These are phyloP conservation scores for Bucco capensis DNA, from an alignment of 2,113 vertebrate species.

Conservation along the genomic window DNA sequence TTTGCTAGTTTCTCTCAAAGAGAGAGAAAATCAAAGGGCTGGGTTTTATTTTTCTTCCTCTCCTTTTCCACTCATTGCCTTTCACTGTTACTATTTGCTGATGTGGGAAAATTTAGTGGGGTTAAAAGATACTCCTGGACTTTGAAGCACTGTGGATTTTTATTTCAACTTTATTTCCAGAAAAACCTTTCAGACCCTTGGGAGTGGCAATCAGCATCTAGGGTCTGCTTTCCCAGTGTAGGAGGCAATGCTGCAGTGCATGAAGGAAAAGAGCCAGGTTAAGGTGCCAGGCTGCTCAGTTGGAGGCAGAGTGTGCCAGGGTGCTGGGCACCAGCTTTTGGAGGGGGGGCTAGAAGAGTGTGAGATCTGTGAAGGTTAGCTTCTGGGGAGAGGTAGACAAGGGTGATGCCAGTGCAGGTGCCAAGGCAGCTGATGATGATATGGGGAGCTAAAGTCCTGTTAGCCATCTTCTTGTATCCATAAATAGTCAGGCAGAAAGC, in stretches of 20 bases:
- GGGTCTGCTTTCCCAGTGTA: not conserved
- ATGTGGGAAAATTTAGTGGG: not conserved
- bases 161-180: not conserved
- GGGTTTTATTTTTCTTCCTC: not conserved
- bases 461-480: not conserved
- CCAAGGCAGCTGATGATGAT: not conserved
- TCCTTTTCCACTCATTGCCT: not conserved
- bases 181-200: not conserved
- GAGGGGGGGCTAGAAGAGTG: rapidly evolving
- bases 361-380: rapidly evolving
- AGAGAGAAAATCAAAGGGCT: not conserved
- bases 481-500: not conserved
- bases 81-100: not conserved
- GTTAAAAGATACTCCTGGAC: not conserved
- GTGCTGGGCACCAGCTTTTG: rapidly evolving
- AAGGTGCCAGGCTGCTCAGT: not conserved
- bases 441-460: not conserved
- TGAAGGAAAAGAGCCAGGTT: rapidly evolving
- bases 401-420: not conserved
- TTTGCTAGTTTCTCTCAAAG: not conserved
- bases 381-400: not conserved
- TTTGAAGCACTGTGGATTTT: not conserved
- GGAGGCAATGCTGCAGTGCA: rapidly evolving
- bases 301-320: no score
- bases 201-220: not conserved